Base-by-base conservation (phyloP, 2,113 vertebrate genomes). In the Lamprologus lemairii region DNA sequence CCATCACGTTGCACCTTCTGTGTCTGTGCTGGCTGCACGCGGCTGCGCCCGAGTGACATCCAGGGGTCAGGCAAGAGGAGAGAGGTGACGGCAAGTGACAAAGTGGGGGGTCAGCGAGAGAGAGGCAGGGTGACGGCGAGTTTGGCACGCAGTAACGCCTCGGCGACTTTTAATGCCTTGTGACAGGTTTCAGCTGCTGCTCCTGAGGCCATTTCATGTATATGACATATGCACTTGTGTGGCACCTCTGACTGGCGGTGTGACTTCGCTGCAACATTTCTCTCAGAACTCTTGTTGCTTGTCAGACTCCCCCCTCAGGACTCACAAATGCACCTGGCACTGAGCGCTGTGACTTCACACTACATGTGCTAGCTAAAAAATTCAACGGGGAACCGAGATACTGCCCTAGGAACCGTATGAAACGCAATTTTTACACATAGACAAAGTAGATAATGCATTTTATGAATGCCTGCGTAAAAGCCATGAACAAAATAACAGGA, bases 101-200 rank as follows among this genome's bases (percentile, higher is more conserved):
- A 92, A 90, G 68, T 4, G 28, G 51, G 80, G 49, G 57, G 55
- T 84, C 60, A 84, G 88, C 19, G 10, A 53, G 81, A 58, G 40
- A 81, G 90, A 86, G 88, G 88, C 73, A 81, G 86, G 89, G 87
- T 83, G 91, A 91, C 7, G 83, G 60, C 5, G 58, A 60, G 85
- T 53, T 71, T 78, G 88, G 87, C 75, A 86, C 37, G 12, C 89
- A 80, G 90, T 88, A 91, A 91, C 45, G 86, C 89, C 86, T 94
- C 80, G 21, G 83, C 82, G 88, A 87, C 89, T 93, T 85, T 80
- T 93, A 91, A 94, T 79, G 84, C 88, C 91, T 84, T 73, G 84
- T 93, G 95, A 93, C 65, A 90, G 87, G 83, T 88, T 95, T 94
- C 95, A 94, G 94, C 94, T 94, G 93, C 88, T 94, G 23, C 91